Base-by-base conservation (phyloP, 53 echinoderm and acorn worm species). In the Echinarachnius parma region DNA sequence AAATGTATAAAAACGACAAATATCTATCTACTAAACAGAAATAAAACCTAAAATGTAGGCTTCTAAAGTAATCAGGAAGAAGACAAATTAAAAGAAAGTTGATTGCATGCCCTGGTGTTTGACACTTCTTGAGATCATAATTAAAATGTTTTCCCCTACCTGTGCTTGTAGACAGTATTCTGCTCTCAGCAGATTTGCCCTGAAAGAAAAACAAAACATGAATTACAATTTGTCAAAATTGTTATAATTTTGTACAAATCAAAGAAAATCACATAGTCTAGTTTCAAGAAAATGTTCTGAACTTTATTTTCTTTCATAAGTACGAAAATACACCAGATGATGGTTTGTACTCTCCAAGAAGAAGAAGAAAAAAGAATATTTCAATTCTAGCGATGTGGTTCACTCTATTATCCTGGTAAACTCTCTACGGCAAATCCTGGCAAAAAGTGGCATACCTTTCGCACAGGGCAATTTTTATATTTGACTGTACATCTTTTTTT, bases 101-200 rank as follows among this genome's bases (percentile, higher is more conserved):
- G n/a, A n/a, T n/a, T n/a, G n/a, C n/a, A n/a, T n/a, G n/a, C n/a
- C n/a, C n/a, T n/a, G n/a, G n/a, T n/a, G n/a, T n/a, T 39, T 39
- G 39, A 39, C 39, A 39, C 39, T 13, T 9, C 7, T 39, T 46
- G 15, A 21, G 47, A 67, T 46, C 23, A 21, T 24, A 39, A 22
- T 21, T 21, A n/a, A n/a, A n/a, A n/a, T n/a, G n/a, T n/a, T n/a
- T n/a, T n/a, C n/a, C n/a, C n/a, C n/a, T 78, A 93, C 94, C 54
- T 63, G 44, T 46, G 94, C 94, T 68, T 62, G 62, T 53, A 57
- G 59, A 61, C 94, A 93, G 59, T 86, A 90, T 62, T 89, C 94
- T 67, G 58, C 77, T 42, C 94, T 80, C 39, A 93, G 47, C 21
- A 90, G 62, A 75, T 93, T 81, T 34, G 89, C 89, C 50, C 94